Percentiles rank a stretch among this genome's conserved stretches.
phyloP scores from a whole-genome alignment of 1,140 invertebrate genomes.

The Vanessa atalanta region DNA sequence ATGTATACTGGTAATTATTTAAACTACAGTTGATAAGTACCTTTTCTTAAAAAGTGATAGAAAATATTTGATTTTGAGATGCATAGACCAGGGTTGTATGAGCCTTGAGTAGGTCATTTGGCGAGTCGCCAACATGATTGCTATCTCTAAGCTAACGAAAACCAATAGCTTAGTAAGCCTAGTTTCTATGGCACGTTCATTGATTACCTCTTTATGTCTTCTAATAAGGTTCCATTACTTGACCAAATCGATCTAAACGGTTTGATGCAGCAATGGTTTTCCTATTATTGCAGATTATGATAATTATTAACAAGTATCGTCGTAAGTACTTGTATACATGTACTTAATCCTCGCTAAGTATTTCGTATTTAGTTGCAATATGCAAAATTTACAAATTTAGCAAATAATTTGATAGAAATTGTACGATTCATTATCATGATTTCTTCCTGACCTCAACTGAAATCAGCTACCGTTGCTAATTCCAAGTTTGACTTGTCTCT shows the following conservation, averaged over 20 bases:
- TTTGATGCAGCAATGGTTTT: neutral
- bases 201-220: constrained; percentile 19
- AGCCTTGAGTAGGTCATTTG: constrained; percentile 37
- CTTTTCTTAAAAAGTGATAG: neutral
- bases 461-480: no score
- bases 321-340: no score
- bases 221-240: constrained; percentile 14
- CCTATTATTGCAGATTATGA: neutral
- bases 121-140: constrained; percentile 29
- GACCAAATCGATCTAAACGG: neutral
- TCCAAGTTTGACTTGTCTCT: no score
- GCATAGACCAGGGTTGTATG: constrained; percentile 16
- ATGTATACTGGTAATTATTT: no score
- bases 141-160: constrained; percentile 25
- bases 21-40: neutral
- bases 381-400: no score
- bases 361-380: no score
- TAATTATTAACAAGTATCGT: neutral
- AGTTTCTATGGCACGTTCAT: constrained; percentile 20
- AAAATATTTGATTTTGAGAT: constrained; percentile 8
- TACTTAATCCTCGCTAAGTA: no score
- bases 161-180: constrained; percentile 25
- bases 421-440: no score
- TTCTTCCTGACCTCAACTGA: no score
- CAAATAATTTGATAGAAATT: no score